Evolutionary conservation across 2,113 vertebrate genomes (phyloP).

Genomic region (Oostethus manadensis): DNA sequence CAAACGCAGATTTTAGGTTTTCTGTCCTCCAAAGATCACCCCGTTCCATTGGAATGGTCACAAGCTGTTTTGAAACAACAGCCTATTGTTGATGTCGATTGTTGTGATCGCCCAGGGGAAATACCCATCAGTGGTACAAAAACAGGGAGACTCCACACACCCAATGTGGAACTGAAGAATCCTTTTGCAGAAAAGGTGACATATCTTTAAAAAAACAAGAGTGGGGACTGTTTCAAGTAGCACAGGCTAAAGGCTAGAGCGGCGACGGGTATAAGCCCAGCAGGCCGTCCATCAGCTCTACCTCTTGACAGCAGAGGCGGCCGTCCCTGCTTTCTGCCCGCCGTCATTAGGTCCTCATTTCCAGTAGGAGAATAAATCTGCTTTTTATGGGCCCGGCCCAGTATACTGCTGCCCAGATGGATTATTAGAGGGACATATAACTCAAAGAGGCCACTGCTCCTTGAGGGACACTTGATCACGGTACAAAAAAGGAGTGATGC

Average conservation of each 20-base stretch:
- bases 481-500: conserved; percentile 37
- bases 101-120: too few relatives aligned
- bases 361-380: conserved; percentile 67
- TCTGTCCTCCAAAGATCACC: too few relatives aligned
- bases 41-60: too few relatives aligned
- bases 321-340: conserved; percentile 37
- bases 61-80: too few relatives aligned
- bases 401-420: conserved; percentile 58
- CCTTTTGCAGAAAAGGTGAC: too few relatives aligned
- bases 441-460: conserved; percentile 65
- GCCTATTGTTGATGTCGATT: too few relatives aligned
- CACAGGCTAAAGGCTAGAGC: conserved; percentile 20
- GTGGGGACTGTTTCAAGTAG: too few relatives aligned
- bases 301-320: conserved; percentile 57
- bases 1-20: too few relatives aligned
- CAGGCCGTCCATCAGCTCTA: conserved; percentile 58
- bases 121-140: too few relatives aligned
- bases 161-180: too few relatives aligned
- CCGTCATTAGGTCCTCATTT: conserved; percentile 56
- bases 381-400: conserved; percentile 62
- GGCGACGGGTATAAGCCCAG: conserved; percentile 28
- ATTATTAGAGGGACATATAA: conserved; percentile 72
- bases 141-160: too few relatives aligned
- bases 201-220: too few relatives aligned
- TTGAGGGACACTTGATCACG: conserved; percentile 58